Percentiles rank a stretch among this genome's conserved stretches.
These are phyloP conservation scores for Corythaixoides concolor DNA, from an alignment of 2,113 vertebrate species.

Conservation along the genomic window DNA sequence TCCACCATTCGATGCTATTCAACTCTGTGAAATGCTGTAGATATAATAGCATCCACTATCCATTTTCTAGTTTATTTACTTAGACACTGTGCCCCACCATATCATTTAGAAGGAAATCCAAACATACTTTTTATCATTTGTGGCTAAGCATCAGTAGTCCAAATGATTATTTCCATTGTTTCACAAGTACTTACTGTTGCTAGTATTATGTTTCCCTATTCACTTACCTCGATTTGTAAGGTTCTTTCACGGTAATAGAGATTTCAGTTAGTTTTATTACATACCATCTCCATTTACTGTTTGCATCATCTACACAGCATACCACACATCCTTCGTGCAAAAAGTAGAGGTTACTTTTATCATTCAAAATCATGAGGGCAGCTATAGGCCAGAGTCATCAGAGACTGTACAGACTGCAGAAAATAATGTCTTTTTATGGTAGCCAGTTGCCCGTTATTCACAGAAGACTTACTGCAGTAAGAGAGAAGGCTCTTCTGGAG, in stretches of 20 bases:
- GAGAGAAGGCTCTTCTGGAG: background rate
- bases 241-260: background rate
- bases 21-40: background rate
- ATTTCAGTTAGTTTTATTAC: background rate
- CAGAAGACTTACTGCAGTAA: slow-evolving; percentile 1
- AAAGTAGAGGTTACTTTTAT: background rate
- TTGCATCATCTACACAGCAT: background rate
- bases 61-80: background rate
- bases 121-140: background rate
- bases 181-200: background rate
- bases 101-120: background rate
- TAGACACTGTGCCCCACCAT: background rate
- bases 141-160: background rate
- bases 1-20: background rate
- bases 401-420: background rate
- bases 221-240: background rate
- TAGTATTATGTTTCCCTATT: background rate
- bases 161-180: background rate
- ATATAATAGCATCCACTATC: background rate
- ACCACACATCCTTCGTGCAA: background rate
- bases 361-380: background rate
- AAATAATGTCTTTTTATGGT: background rate
- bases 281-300: background rate
- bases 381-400: background rate
- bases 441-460: background rate